Conservation (phyloP, 37 sponge, comb jelly and placozoan species). For the Hormiphora californensis region DNA sequence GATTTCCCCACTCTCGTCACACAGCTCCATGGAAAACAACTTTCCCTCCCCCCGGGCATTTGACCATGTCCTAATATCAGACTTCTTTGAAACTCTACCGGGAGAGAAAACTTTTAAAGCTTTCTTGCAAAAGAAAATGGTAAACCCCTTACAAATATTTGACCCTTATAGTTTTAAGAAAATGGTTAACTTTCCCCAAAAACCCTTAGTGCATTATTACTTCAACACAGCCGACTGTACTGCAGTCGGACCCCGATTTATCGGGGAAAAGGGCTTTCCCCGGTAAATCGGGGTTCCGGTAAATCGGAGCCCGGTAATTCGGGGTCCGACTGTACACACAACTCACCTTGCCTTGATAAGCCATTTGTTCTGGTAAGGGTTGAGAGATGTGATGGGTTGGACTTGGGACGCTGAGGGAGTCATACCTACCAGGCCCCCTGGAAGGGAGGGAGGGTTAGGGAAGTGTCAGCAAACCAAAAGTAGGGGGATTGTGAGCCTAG, state of each 20-base stretch:
- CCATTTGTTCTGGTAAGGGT: conserved; percentile 81
- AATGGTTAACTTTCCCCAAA: too few relatives aligned
- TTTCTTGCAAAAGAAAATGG: not conserved
- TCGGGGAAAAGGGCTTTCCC: too few relatives aligned
- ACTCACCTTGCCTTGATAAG: conserved; percentile 8
- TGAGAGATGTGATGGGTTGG: conserved; percentile 73
- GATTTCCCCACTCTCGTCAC: conserved; percentile 63
- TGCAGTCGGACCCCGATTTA: too few relatives aligned
- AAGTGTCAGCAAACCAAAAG: not conserved
- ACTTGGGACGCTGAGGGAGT: conserved; percentile 35
- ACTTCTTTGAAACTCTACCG: conserved; percentile 69
- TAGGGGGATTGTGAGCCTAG: not conserved
- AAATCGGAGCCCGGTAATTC: too few relatives aligned
- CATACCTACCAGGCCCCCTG: not conserved
- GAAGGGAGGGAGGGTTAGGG: conserved; percentile 2
- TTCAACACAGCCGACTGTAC: too few relatives aligned
- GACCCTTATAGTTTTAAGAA: too few relatives aligned
- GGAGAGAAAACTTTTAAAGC: not conserved
- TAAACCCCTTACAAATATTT: not conserved
- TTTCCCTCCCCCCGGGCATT: conserved; percentile 88
- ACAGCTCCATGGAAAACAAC: conserved; percentile 73
- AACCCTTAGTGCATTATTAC: too few relatives aligned
- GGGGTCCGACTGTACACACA: too few relatives aligned
- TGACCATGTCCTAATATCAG: conserved; percentile 69
- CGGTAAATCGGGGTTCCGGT: too few relatives aligned